These are phyloP conservation scores for Prolemur simus DNA, from an alignment of 2,113 vertebrate genomes.

Conservation along the genomic window DNA sequence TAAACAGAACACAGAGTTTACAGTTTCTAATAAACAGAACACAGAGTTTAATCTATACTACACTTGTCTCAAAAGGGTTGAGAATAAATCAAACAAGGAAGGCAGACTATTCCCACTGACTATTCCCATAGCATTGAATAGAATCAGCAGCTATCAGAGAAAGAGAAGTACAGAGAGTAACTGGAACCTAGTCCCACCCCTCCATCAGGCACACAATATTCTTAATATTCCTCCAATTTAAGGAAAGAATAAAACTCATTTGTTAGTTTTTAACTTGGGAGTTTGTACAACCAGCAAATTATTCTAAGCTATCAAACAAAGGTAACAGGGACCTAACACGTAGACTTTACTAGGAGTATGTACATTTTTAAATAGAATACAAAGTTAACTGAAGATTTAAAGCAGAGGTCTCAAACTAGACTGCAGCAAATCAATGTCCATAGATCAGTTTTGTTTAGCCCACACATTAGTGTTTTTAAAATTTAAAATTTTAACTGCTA, in stretches of 20 bases:
- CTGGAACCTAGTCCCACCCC: not conserved
- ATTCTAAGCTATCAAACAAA: not conserved
- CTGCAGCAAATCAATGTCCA: not conserved
- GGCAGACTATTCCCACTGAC: not conserved
- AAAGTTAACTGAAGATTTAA: conserved; percentile 24
- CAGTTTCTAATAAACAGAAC: conserved; percentile 20
- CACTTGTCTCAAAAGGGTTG: not conserved
- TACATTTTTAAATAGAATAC: conserved; percentile 38
- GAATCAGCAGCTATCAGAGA: not conserved
- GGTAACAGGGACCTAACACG: not conserved
- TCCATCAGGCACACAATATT: not conserved
- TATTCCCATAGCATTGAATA: not conserved
- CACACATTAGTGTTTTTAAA: not conserved
- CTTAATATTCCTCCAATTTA: not conserved
- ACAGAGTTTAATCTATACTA: not conserved
- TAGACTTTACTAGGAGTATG: not conserved
- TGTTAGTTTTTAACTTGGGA: conserved; percentile 9
- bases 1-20: not conserved
- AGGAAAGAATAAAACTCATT: not conserved
- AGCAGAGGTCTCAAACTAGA: conserved; percentile 30
- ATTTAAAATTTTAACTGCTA: conserved; percentile 48
- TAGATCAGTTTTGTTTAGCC: not conserved
- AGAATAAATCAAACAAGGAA: not conserved
- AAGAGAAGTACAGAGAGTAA: not conserved
- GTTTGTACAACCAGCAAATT: not conserved